Base-by-base conservation (phyloP, 2,113 vertebrate species). In the Labrus mixtus region DNA sequence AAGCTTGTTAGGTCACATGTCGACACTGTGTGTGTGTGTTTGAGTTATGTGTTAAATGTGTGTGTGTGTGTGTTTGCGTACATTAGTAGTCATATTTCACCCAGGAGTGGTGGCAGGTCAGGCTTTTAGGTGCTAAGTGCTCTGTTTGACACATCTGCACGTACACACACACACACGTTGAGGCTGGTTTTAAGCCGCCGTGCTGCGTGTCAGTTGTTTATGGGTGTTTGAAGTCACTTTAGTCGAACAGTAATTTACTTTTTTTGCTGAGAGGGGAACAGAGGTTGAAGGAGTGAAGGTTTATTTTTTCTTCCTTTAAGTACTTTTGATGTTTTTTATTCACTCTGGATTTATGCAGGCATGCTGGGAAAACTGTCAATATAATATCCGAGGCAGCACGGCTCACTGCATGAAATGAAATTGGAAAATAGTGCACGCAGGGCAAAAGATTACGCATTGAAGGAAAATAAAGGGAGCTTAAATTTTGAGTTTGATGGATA, bases 51-150 rank as follows among this genome's bases (percentile, higher is more conserved):
- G 37, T 39, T 64, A 3, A 8, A 3, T 25, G 25, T 6, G 39
- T 6, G 9, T 4, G 4, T 29, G 15, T 50, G n/a, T 17, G 12
- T 23, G 43, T 12, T 1, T 39, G 48, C 23, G n/a, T 25, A 19
- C 9, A 53, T 41, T 11, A 41, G 39, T 11, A 62, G 19, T 55
- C 20, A 22, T 67, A 67, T 45, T 64, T 73, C 59, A 62, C 23
- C 20, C n/a, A 33, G 29, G 6, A 33, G 29, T 16, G 48, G 12
- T 43, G 48, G 36, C 50, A 54, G 48, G 46, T 20, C 19, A 2
- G 20, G 59, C 37, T 23, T 62, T 15, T 15, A 45, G 29, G 4
- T 33, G 29, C 4, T 33, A 33, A 33, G 29, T 33, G 29, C 29
- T 33, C 29, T 33, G 4, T 6, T 33, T 33, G 4, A 33, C 29